Evolutionary conservation across 2,113 vertebrate species (phyloP).

Genomic region (Ageneiosus marmoratus): DNA sequence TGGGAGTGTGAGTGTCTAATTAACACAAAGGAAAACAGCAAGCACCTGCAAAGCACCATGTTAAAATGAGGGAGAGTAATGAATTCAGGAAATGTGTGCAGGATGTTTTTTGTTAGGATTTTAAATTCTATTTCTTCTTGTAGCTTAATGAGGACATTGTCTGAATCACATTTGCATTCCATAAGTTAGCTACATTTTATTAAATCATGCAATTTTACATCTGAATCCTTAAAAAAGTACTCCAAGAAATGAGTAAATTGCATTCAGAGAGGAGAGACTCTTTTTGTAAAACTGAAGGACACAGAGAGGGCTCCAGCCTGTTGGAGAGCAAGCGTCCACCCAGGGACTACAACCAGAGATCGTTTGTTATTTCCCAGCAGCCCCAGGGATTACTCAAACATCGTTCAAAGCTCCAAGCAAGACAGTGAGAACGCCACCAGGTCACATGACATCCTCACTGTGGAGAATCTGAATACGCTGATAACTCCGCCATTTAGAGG

Average conservation of each 20-base stretch:
- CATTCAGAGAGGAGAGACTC: not conserved
- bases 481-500: slow-evolving; percentile 87
- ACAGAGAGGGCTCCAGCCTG: slow-evolving; percentile 41
- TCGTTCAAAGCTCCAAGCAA: slow-evolving; percentile 84
- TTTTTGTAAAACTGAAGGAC: slow-evolving; percentile 38
- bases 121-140: slow-evolving; percentile 21
- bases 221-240: not conserved
- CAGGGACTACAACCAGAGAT: slow-evolving; percentile 57
- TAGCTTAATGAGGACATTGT: slow-evolving; percentile 33
- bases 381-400: slow-evolving; percentile 77
- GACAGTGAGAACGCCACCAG: slow-evolving; percentile 80
- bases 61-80: slow-evolving; percentile 53
- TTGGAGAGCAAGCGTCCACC: slow-evolving; percentile 48
- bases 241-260: slow-evolving; percentile 9
- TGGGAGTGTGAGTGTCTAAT: slow-evolving; percentile 66
- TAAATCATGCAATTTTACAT: not conserved
- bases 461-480: slow-evolving; percentile 73
- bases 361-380: slow-evolving; percentile 69
- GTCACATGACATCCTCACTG: slow-evolving; percentile 76
- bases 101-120: slow-evolving; percentile 15
- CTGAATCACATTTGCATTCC: slow-evolving; percentile 20
- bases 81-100: slow-evolving; percentile 27
- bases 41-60: slow-evolving; percentile 46
- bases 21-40: slow-evolving; percentile 72
- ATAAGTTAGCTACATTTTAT: not conserved